These are phyloP conservation scores for Zophobas morio DNA, from an alignment of 1,140 invertebrate genomes.

Conservation along the genomic window DNA sequence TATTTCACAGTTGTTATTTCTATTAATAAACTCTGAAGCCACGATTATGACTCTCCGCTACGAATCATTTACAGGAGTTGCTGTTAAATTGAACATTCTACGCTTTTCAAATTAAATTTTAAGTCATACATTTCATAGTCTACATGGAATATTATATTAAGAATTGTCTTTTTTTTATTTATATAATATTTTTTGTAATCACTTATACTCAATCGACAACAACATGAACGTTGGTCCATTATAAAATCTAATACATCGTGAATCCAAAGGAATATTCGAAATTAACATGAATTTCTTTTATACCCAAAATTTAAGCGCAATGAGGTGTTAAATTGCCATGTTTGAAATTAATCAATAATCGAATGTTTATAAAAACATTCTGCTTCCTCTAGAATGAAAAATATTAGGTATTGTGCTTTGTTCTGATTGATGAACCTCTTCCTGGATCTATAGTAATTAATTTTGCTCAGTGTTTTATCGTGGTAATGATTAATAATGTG, in stretches of 20 bases:
- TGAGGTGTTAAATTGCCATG: too few species aligned
- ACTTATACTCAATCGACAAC: too few species aligned
- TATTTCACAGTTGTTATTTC: slow-evolving; percentile 40
- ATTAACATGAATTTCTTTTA: too few species aligned
- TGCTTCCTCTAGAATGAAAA: too few species aligned
- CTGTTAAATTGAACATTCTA: slow-evolving; percentile 2
- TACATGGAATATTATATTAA: neutral
- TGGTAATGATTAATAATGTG: slow-evolving; percentile 39
- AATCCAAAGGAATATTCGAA: too few species aligned
- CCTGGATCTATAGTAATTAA: slow-evolving; percentile 17
- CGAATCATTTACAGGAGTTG: neutral
- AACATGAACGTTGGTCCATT: too few species aligned
- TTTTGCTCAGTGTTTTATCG: slow-evolving; percentile 27
- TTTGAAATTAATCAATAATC: too few species aligned
- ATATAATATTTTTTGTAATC: too few species aligned
- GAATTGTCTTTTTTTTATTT: too few species aligned
- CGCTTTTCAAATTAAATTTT: slow-evolving; percentile 8
- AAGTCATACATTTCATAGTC: slow-evolving; percentile 4
- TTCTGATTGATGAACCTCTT: slow-evolving; percentile 17
- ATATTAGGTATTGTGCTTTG: neutral
- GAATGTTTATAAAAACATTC: too few species aligned
- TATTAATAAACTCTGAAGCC: slow-evolving; percentile 34
- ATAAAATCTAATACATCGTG: too few species aligned
- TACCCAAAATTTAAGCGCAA: too few species aligned
- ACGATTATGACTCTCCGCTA: slow-evolving; percentile 5